A percentile compares a stretch with the other conserved stretches of the same genome.
Conservation (phyloP, 1,140 invertebrate genomes). For the Heliconius hermathena region DNA sequence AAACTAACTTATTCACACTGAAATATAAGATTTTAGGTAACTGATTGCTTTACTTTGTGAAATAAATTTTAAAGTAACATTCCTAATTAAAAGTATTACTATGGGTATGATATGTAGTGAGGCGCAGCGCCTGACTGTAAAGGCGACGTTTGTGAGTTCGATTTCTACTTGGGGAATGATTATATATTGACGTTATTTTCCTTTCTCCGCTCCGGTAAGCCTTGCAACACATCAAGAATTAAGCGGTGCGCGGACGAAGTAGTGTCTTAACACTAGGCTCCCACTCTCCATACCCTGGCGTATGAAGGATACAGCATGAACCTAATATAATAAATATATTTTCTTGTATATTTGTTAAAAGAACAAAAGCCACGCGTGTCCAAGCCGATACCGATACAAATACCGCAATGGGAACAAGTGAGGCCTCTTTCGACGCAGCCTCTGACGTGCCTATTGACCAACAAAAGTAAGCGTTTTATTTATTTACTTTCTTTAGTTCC, state of each 20-base stretch:
- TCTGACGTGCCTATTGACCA: constrained; percentile 92
- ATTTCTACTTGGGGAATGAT: too few relatives aligned
- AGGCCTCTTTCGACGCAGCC: constrained; percentile 91
- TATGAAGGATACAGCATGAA: too few relatives aligned
- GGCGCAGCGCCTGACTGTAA: too few relatives aligned
- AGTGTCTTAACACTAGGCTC: too few relatives aligned
- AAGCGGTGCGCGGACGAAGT: too few relatives aligned
- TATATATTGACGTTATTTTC: too few relatives aligned
- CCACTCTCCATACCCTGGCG: too few relatives aligned
- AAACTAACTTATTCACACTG: not conserved
- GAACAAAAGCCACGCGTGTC: constrained; percentile 51
- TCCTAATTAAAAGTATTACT: too few relatives aligned
- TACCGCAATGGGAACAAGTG: constrained; percentile 86
- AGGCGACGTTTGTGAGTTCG: too few relatives aligned
- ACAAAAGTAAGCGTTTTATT: constrained; percentile 88
- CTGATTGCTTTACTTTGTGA: not conserved
- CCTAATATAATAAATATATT: not conserved
- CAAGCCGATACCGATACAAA: constrained; percentile 44
- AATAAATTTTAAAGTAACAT: not conserved
- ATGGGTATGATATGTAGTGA: too few relatives aligned
- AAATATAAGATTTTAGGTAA: not conserved
- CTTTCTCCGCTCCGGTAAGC: too few relatives aligned
- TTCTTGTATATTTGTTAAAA: constrained; percentile 26
- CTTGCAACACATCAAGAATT: too few relatives aligned
- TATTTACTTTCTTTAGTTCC: not conserved